Base-by-base conservation (phyloP, 2,888 invertebrate genomes). In the Ophion ventricosus region DNA sequence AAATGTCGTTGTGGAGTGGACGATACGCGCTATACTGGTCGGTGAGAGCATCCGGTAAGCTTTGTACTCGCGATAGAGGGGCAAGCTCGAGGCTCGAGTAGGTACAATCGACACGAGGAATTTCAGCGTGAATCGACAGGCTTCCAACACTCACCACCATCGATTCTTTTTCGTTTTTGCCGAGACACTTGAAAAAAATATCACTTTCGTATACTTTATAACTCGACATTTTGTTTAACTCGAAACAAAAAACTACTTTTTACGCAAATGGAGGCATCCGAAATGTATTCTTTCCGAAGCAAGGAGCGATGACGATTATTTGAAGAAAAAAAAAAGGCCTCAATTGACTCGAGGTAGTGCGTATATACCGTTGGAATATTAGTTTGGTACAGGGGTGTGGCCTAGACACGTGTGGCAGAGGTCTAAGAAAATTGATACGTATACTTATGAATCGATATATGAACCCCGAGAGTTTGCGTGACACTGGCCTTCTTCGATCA, bases 391-490 rank as follows among this genome's bases (percentile, higher is more conserved):
- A 56, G 56, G 75, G 75, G 78, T 79, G 81, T 72, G 84, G 84
- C 78, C 78, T 72, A 75, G 66, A 74, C 70, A 81, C 75, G 35
- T 54, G 70, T 56, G 35, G 81, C 17, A 75, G 70, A 69, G 70
- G 74, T 84, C 63, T 59, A 78, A 81, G 81, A 75, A 81, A 84
- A 84, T 84, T 84, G 84, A 84, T 78, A 81, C 64, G 84, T 84
- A 83, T 76, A 78, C 81, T 82, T 81, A 81, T 76, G 72, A 86
- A 86, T 86, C 86, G 82, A 86, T 86, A 84, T 83, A 81, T 84
- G 20, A 80, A 82, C 80, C 77, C 75, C 70, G 75, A 74, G 84
- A 74, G 84, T 54, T 83, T 72, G 84, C 84, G 84, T 84, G 84
- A 86, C 84, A 84, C 80, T 86, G 78, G 81, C 83, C 81, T 80